Conservation (phyloP, 1,140 invertebrate genomes). For the Aphis craccivora region DNA sequence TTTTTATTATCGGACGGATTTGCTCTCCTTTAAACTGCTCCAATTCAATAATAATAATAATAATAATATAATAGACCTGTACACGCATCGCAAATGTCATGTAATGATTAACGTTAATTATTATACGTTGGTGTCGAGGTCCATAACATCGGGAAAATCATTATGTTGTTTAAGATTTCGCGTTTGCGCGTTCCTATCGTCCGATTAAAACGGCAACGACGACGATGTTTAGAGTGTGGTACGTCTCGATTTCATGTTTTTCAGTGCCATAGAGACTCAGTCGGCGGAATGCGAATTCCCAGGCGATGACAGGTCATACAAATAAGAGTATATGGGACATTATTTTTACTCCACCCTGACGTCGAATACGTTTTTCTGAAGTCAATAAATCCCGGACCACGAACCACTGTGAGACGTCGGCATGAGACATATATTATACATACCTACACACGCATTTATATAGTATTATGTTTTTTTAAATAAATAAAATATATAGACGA, state of each 20-base stretch:
- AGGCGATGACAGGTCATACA: slow-evolving; percentile 29
- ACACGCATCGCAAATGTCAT: neutral
- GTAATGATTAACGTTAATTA: neutral
- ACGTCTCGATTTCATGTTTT: neutral
- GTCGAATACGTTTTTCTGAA: neutral
- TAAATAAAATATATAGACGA: neutral
- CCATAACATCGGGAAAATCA: neutral
- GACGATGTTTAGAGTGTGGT: neutral
- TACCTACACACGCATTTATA: neutral
- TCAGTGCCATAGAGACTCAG: neutral
- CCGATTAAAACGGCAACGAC: neutral
- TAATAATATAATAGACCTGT: neutral
- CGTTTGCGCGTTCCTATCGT: neutral
- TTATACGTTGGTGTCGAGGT: too few species aligned
- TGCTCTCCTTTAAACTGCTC: neutral
- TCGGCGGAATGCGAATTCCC: slow-evolving; percentile 12
- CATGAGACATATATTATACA: neutral
- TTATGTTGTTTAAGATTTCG: neutral
- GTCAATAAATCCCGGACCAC: slow-evolving; percentile 31
- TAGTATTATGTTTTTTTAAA: neutral
- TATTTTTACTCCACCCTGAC: slow-evolving; percentile 31
- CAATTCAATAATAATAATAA: neutral
- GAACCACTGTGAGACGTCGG: too few species aligned
- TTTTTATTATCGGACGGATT: neutral
- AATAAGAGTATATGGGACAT: slow-evolving; percentile 25